Base-by-base conservation (phyloP, 1,140 invertebrate species). In the Brevipalpus yothersi region DNA sequence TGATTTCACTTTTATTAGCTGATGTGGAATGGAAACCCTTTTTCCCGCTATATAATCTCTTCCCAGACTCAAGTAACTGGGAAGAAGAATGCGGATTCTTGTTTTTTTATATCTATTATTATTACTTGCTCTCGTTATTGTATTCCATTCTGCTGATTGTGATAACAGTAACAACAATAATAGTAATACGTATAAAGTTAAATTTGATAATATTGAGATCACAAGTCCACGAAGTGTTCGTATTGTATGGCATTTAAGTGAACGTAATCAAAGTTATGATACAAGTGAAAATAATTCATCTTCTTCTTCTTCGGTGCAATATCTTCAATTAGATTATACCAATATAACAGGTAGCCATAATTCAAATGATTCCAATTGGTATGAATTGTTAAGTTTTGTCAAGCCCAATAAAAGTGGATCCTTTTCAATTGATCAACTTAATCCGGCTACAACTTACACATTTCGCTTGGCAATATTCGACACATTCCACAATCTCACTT, bases 381-480 rank as follows among this genome's bases (percentile, higher is more conserved):
- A 61, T 45, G 62, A 61, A 13, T 60, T 63, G 42, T 62, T 63
- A 40, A 54, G 56, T n/a, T 60, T 61, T 15, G 60, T 65, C 54
- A 42, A 58, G 3, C 45, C 61, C 19, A 61, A 66, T 39, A 47
- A 59, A 23, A 60, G 57, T 23, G 19, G 51, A 41, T 61, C 55
- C 23, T 66, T 64, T 58, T 62, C 58, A 9, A 56, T 65, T 39
- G 43, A 55, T 12, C 60, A 65, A 19, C 51, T 67, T 39, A 59
- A 61, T 4, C 66, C 65, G 2, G 66, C 60, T 10, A 63, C 62
- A 47, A 65, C 64, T n/a, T 67, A 67, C 60, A 61, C 62, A 10
- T 66, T 67, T 54, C 62, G 63, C 15, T 41, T 67, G 19, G 64
- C 66, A 7, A 65, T 64, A 4, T 31, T 31, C 31, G 31, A 31